Evolutionary conservation across 2,113 vertebrate genomes (phyloP).

Genomic region (Notarius quadriscutis): DNA sequence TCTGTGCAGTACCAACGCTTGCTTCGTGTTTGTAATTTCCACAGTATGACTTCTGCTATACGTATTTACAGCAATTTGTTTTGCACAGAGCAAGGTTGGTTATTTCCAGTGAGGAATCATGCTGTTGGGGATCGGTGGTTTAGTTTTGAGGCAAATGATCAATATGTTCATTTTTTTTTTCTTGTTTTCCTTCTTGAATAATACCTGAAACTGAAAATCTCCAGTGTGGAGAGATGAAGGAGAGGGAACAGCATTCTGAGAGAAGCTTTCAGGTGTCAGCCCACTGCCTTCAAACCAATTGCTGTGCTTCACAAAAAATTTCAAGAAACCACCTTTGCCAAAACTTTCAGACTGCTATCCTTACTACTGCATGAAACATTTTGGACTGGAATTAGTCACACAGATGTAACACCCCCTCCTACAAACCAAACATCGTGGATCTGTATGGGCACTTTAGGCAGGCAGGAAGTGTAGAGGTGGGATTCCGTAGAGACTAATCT

Average conservation of each 20-base stretch:
- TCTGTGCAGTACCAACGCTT: not conserved
- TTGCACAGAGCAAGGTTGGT: conserved; percentile 11
- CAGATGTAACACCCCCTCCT: not conserved
- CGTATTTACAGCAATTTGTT: conserved; percentile 31
- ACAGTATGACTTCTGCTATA: not conserved
- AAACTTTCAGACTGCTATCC: conserved; percentile 12
- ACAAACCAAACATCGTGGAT: conserved; percentile 28
- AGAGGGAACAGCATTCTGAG: not conserved
- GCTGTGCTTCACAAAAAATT: conserved; percentile 6
- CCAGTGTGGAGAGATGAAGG: conserved; percentile 18
- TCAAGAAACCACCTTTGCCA: not conserved
- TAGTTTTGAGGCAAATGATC: conserved; percentile 25
- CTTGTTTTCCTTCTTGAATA: conserved; percentile 36
- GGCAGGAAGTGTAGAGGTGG: conserved; percentile 41
- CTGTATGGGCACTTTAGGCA: conserved; percentile 33
- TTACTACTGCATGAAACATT: conserved; percentile 15
- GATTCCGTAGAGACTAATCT: conserved; percentile 56
- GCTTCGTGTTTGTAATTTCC: not conserved
- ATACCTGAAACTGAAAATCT: conserved; percentile 10
- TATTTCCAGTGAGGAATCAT: conserved; percentile 1
- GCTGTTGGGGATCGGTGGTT: conserved; percentile 33
- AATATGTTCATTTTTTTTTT: not conserved
- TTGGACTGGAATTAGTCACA: conserved; percentile 7
- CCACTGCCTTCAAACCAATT: conserved; percentile 10
- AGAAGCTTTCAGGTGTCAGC: conserved; percentile 13